These are phyloP conservation scores for Sebastes iracundus DNA, from an alignment of 2,797 vertebrate species.

Conservation along the genomic window DNA sequence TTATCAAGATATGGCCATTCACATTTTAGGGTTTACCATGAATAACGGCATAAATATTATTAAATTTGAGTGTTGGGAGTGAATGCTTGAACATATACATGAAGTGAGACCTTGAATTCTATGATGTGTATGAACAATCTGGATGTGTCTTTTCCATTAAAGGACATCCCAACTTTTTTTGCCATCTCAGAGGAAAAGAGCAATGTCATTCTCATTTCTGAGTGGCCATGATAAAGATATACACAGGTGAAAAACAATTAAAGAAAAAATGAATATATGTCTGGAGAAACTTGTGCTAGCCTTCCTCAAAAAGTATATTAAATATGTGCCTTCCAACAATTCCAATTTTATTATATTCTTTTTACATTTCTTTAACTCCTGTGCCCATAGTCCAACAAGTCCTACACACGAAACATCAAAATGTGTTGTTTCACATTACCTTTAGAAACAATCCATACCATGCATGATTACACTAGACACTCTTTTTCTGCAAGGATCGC, in stretches of 20 bases:
- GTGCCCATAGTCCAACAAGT: not conserved
- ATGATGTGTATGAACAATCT: not conserved
- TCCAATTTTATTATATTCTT: not conserved
- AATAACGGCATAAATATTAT: not conserved
- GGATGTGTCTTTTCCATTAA: not conserved
- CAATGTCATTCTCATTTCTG: not conserved
- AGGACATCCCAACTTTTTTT: not conserved
- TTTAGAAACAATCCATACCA: not conserved
- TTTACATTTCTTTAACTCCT: not conserved
- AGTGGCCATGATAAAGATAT: not conserved
- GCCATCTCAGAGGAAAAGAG: not conserved
- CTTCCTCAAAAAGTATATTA: not conserved
- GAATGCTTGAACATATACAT: not conserved
- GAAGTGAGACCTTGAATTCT: not conserved
- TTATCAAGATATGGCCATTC: not conserved
- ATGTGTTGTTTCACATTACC: not conserved
- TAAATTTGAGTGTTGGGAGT: not conserved
- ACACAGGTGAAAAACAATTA: accelerated
- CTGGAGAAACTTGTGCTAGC: not conserved
- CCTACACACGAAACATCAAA: not conserved
- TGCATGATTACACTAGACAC: not conserved
- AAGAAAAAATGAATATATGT: not conserved
- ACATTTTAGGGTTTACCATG: not conserved
- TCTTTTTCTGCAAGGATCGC: not conserved
- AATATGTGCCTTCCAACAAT: not conserved